phyloP scores from a whole-genome alignment of 2,888 invertebrate species.

The Parnassius smintheus region DNA sequence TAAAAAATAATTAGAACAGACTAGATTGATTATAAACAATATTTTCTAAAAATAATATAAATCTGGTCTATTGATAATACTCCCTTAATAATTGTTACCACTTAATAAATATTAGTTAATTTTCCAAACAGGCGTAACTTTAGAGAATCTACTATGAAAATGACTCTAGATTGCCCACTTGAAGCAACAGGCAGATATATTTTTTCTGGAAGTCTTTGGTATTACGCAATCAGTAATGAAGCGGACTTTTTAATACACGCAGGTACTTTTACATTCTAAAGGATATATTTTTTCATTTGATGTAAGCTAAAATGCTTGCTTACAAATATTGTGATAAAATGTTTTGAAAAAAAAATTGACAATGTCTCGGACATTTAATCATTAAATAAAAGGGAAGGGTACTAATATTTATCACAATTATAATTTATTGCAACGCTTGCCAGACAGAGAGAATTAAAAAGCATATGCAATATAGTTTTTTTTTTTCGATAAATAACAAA shows the following conservation, averaged over 20 bases:
- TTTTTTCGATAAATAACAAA: too few relatives aligned
- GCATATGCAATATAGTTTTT: too few relatives aligned
- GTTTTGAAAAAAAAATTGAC: too few relatives aligned
- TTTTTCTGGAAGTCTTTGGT: conserved; percentile 14
- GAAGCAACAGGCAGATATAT: conserved; percentile 10
- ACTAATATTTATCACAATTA: too few relatives aligned
- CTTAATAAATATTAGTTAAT: background rate
- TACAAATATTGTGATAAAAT: too few relatives aligned
- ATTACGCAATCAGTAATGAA: conserved; percentile 5
- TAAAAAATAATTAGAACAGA: background rate
- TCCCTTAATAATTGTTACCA: too few relatives aligned
- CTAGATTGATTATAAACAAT: background rate
- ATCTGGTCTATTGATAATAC: background rate
- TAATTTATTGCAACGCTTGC: too few relatives aligned
- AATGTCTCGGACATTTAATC: too few relatives aligned
- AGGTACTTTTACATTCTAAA: background rate
- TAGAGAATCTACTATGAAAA: conserved; percentile 4
- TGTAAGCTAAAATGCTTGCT: too few relatives aligned
- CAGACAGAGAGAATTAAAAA: too few relatives aligned
- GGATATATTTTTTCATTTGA: too few relatives aligned
- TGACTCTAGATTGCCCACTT: conserved; percentile 16
- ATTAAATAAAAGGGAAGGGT: too few relatives aligned
- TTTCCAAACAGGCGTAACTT: conserved; percentile 11
- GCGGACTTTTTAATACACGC: conserved; percentile 7
- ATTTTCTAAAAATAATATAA: background rate